A percentile compares a stretch with the other conserved stretches of the same genome.
These are phyloP conservation scores for Drosophila azteca DNA, from an alignment of 1,140 invertebrate species.

Conservation along the genomic window DNA sequence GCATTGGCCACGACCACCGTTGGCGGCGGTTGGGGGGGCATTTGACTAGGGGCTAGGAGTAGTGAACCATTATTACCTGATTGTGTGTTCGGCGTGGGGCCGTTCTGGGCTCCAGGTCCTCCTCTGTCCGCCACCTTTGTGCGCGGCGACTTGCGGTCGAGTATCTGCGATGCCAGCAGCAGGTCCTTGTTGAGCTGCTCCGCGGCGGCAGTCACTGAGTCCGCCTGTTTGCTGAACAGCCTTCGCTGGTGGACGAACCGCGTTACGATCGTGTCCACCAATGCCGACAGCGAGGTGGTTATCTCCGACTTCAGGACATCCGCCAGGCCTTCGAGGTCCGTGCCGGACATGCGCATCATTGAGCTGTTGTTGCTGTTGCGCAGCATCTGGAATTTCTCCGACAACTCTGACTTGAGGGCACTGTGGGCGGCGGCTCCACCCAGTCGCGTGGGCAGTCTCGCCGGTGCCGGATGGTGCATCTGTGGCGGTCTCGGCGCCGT, in stretches of 20 bases:
- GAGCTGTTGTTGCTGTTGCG: constrained; percentile 86
- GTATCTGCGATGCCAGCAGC: constrained; percentile 89
- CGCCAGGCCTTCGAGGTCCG: constrained; percentile 93
- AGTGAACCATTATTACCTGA: constrained; percentile 86
- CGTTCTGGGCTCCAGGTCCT: constrained; percentile 81
- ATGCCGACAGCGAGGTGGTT: constrained; percentile 90
- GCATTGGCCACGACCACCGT: constrained; percentile 32
- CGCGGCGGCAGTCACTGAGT: constrained; percentile 89
- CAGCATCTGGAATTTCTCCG: constrained; percentile 87
- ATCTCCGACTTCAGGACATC: constrained; percentile 96
- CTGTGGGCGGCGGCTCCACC: constrained; percentile 84
- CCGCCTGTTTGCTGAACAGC: constrained; percentile 90
- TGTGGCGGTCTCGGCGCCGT: constrained; percentile 81
- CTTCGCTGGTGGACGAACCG: constrained; percentile 92
- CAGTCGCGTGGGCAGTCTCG: constrained; percentile 77
- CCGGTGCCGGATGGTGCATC: constrained; percentile 72
- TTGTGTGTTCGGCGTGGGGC: constrained; percentile 84
- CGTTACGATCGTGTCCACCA: constrained; percentile 95
- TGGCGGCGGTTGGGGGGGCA: constrained; percentile 59
- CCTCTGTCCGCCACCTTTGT: constrained; percentile 91
- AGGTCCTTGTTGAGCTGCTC: constrained; percentile 93
- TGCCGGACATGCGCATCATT: constrained; percentile 87
- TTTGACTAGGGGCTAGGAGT: constrained; percentile 83
- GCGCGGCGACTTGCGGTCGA: constrained; percentile 92
- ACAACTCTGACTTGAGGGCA: constrained; percentile 85